Percentiles rank a stretch among this genome's conserved stretches.
Evolutionary conservation across 2,888 invertebrate genomes (phyloP).

Genomic region (Cosmopolites sordidus): DNA sequence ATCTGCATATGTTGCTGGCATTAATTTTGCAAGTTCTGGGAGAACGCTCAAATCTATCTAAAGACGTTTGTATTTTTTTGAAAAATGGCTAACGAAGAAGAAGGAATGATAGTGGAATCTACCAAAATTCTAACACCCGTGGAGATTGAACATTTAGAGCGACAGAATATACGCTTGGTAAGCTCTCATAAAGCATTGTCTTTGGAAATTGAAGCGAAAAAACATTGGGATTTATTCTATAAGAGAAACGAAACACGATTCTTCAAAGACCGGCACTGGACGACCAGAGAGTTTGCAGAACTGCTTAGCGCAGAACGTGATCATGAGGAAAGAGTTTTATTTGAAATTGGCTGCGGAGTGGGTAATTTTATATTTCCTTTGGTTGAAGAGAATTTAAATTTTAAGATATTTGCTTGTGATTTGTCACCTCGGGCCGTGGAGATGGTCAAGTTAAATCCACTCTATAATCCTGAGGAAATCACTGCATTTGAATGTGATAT

Average conservation of each 20-base stretch:
- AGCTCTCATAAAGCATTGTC: slow-evolving; percentile 70
- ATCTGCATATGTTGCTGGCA: too few species aligned
- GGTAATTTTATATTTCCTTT: slow-evolving; percentile 95
- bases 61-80: background rate
- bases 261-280: slow-evolving; percentile 96
- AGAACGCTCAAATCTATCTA: too few species aligned
- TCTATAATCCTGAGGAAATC: slow-evolving; percentile 63
- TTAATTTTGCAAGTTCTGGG: too few species aligned
- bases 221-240: slow-evolving; percentile 95
- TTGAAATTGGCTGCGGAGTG: slow-evolving; percentile 94
- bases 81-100: background rate
- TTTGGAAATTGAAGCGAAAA: slow-evolving; percentile 77
- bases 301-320: slow-evolving; percentile 42
- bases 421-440: slow-evolving; percentile 88
- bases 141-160: slow-evolving; percentile 59
- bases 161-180: slow-evolving; percentile 67
- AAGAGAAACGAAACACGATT: slow-evolving; percentile 91
- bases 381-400: slow-evolving; percentile 69
- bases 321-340: slow-evolving; percentile 44
- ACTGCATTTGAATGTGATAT: slow-evolving; percentile 83
- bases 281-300: slow-evolving; percentile 80
- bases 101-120: slow-evolving; percentile 1
- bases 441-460: slow-evolving; percentile 67
- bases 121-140: slow-evolving; percentile 54
- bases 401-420: slow-evolving; percentile 84